Evolutionary conservation across 2,797 vertebrate genomes (phyloP).

Genomic region (Pangasius sanitwongsei): DNA sequence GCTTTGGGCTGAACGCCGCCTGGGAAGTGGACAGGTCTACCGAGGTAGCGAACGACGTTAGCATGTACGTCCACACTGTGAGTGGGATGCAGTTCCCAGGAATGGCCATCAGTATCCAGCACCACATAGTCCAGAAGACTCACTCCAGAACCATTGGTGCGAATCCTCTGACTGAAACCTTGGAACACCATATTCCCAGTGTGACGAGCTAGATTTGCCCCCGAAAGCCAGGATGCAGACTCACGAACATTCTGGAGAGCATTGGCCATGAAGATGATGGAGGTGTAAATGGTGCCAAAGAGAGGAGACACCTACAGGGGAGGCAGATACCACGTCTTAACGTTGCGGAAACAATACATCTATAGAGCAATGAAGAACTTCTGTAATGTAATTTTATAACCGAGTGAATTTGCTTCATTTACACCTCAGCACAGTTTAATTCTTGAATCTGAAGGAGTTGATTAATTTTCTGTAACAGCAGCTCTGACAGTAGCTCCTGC

Average conservation of each 20-base stretch:
- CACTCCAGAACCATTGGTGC: conserved; percentile 60
- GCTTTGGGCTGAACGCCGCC: conserved; percentile 70
- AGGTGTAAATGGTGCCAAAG: conserved; percentile 90
- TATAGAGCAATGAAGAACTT: neutral
- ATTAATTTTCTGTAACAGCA: neutral
- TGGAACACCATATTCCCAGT: conserved; percentile 70
- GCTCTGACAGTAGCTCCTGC: neutral
- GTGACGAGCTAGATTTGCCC: conserved; percentile 71
- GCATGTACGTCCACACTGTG: conserved; percentile 64
- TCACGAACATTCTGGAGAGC: conserved; percentile 70
- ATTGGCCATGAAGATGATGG: conserved; percentile 79
- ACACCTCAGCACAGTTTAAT: neutral
- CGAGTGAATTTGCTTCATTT: neutral
- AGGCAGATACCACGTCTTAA: neutral
- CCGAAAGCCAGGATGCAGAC: conserved; percentile 73
- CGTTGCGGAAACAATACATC: neutral
- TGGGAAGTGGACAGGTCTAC: conserved; percentile 77
- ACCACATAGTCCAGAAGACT: conserved; percentile 78
- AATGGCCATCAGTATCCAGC: conserved; percentile 75
- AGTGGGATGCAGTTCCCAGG: conserved; percentile 67
- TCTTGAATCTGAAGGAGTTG: neutral
- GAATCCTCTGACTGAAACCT: conserved; percentile 77
- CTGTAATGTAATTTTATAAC: neutral
- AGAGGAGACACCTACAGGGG: conserved; percentile 83
- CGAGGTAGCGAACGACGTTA: conserved; percentile 63